Base-by-base conservation (phyloP, 37 sponge, comb jelly and placozoan species). In the Agelas oroides region DNA sequence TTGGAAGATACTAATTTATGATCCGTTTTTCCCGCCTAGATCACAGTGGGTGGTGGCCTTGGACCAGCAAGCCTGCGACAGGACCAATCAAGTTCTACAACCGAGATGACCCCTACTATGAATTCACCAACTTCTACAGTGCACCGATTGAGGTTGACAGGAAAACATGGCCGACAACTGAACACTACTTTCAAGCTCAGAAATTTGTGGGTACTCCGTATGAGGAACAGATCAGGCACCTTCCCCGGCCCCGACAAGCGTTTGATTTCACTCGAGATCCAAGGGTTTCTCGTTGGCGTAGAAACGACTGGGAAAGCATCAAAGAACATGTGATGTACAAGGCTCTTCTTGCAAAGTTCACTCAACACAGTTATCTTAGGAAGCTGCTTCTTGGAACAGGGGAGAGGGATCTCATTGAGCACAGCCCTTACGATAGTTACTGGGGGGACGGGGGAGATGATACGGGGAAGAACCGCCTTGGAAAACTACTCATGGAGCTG, bases 371-470 rank as follows among this genome's bases (percentile, higher is more conserved):
- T 3, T 34, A 68, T 0, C 78, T 91, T 13, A 52, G 34, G 39
- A 32, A 61, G 19, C 0, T 71, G 53, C 78, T 91, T 18, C 54
- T 91, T 28, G 74, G 39, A 0, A 91, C 92, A 2, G 79, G 78
- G 21, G 75, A 68, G 21, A 65, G 77, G 18, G 5, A 34, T n/a
- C 61, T 91, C 41, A 38, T 86, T 17, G 92, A 91, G 39, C 92
- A 77, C 72, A 82, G 87, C 2, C 55, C 46, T 2, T 56, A 82
- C 46, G 92, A 91, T 55, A 67, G 63, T 27, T 91, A 63, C 83
- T 91, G 92, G 92, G 92, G 92, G 69, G 92, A 91, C 35, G 92
- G 92, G 1, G 92, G 87, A 28, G 83, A 90, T 84, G 85, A 85
- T 21, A 84, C 55, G 32, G 90, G 90, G 25, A 16, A 83, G 75